Evolutionary conservation across 2,888 invertebrate species (phyloP).

Genomic region (Lypha dubia): DNA sequence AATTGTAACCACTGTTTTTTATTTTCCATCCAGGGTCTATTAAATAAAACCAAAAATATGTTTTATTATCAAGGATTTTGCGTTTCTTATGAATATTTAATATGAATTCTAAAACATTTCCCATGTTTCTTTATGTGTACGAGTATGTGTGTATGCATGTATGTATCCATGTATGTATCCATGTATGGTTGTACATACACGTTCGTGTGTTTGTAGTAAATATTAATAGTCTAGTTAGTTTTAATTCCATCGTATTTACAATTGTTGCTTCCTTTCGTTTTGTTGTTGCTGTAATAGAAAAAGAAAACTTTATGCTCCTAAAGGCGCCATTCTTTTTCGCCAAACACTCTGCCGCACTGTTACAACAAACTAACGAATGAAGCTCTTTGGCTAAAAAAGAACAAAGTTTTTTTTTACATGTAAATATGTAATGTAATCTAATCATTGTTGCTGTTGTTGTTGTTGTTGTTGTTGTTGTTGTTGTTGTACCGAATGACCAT

Average conservation of each 20-base stretch:
- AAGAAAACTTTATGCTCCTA: constrained; percentile 52
- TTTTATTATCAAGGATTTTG: neutral
- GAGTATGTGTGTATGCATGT: neutral
- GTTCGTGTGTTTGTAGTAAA: constrained; percentile 4
- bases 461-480: neutral
- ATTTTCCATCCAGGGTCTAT: neutral
- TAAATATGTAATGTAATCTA: neutral
- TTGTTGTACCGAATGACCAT: constrained; percentile 41
- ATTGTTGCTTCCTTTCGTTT: constrained; percentile 60
- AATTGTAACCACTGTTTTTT: neutral
- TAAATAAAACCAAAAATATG: constrained; percentile 15
- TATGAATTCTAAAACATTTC: constrained; percentile 9
- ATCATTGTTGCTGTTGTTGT: neutral
- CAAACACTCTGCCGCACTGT: neutral
- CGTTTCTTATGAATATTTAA: constrained; percentile 36
- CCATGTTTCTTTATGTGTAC: neutral
- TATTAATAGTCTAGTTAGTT: constrained; percentile 42
- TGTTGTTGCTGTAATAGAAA: constrained; percentile 27
- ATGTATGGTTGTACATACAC: neutral
- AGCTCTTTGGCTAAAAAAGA: neutral
- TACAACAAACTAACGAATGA: neutral
- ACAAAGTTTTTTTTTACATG: neutral
- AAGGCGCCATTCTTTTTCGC: constrained; percentile 35
- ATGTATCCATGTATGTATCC: neutral
- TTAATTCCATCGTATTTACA: constrained; percentile 40